Conservation (phyloP, 2,888 invertebrate species). For the Diarsia mendica region DNA sequence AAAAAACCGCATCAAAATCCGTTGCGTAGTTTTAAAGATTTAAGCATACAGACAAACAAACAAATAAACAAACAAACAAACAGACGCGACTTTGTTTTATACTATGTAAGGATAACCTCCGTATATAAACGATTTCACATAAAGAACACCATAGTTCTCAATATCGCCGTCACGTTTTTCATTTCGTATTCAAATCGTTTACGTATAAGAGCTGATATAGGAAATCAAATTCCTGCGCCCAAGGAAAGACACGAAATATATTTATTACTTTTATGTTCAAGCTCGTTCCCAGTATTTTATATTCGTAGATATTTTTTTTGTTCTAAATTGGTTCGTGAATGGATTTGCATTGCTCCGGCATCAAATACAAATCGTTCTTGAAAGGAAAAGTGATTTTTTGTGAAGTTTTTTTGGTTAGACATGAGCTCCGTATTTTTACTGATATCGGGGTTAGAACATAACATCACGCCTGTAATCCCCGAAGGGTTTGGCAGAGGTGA, state of each 20-base stretch:
- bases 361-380: slow-evolving; percentile 26
- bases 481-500: no score
- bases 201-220: slow-evolving; percentile 43
- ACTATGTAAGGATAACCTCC: no score
- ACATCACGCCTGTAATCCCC: no score
- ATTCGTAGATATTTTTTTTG: slow-evolving; percentile 25
- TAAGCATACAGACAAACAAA: no score
- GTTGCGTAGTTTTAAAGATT: no score
- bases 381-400: slow-evolving; percentile 15
- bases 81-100: no score
- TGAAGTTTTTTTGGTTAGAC: neutral
- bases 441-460: neutral
- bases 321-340: slow-evolving; percentile 32
- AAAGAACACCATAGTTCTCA: slow-evolving; percentile 45
- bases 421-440: neutral
- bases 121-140: slow-evolving; percentile 22
- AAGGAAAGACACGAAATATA: slow-evolving; percentile 51
- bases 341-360: slow-evolving; percentile 26
- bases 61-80: no score
- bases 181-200: slow-evolving; percentile 69
- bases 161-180: slow-evolving; percentile 65
- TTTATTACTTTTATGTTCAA: slow-evolving; percentile 51
- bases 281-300: slow-evolving; percentile 32
- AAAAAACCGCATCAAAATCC: no score
- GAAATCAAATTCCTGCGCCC: slow-evolving; percentile 57